phyloP scores from a whole-genome alignment of 2,888 invertebrate genomes.

The Drosophila cognata region DNA sequence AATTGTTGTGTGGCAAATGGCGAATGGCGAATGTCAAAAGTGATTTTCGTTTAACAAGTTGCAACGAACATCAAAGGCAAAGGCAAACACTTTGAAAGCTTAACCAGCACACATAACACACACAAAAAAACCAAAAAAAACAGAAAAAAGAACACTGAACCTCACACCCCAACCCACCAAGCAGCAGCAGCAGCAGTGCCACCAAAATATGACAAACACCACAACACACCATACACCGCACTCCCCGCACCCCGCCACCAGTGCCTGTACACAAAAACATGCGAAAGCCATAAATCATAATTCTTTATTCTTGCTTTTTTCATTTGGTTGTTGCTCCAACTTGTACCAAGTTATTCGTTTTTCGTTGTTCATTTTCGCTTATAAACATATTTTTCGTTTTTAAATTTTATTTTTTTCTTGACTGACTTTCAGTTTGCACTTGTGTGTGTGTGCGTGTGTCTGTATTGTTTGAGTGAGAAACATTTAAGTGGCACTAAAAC shows the following conservation, averaged over 20 bases:
- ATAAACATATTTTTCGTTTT: slow-evolving; percentile 16
- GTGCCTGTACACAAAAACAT: slow-evolving; percentile 53
- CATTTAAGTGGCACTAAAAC: slow-evolving; percentile 68
- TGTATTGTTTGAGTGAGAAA: slow-evolving; percentile 31
- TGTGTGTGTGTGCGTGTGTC: slow-evolving; percentile 26
- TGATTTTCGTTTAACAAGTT: slow-evolving; percentile 70
- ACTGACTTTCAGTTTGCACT: slow-evolving; percentile 71
- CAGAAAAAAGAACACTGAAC: slow-evolving; percentile 4
- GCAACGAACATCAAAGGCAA: slow-evolving; percentile 62
- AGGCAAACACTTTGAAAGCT: slow-evolving; percentile 66
- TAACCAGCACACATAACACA: slow-evolving; percentile 27
- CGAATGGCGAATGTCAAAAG: slow-evolving; percentile 68
- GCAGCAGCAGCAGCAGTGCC: not conserved
- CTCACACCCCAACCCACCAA: slow-evolving; percentile 29
- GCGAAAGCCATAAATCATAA: slow-evolving; percentile 80
- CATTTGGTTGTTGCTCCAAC: slow-evolving; percentile 49
- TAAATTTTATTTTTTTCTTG: slow-evolving; percentile 28
- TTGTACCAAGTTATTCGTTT: slow-evolving; percentile 44
- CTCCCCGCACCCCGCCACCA: not conserved
- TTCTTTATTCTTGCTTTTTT: slow-evolving; percentile 74
- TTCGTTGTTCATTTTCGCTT: slow-evolving; percentile 43
- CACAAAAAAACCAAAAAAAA: not conserved
- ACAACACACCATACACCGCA: not conserved
- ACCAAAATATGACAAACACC: slow-evolving; percentile 11
- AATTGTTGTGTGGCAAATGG: slow-evolving; percentile 54